Conservation (phyloP, 2,113 vertebrate species). For the Chauna torquata region DNA sequence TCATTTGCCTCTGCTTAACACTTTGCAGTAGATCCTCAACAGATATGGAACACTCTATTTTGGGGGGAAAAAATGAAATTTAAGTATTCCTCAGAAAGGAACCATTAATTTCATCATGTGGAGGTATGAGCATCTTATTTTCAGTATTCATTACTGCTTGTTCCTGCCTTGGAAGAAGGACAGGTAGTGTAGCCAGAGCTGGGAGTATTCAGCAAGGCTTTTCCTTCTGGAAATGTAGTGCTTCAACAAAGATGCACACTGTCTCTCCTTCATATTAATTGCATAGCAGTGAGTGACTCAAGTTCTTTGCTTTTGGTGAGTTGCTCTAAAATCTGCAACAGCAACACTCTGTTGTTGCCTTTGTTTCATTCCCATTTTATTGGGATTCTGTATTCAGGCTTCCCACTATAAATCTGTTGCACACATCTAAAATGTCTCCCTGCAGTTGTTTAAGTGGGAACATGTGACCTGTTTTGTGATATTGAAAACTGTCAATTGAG, state of each 20-base stretch:
- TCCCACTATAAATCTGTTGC: neutral
- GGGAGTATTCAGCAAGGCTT: neutral
- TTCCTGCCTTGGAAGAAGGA: neutral
- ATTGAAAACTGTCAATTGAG: neutral
- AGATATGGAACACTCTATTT: neutral
- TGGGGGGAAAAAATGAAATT: rapidly evolving
- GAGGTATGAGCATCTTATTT: neutral
- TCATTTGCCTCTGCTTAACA: neutral
- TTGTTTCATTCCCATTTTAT: neutral
- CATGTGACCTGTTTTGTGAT: neutral
- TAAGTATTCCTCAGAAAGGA: neutral
- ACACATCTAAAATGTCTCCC: conserved; percentile 10
- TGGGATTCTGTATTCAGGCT: neutral
- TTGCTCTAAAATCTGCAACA: neutral
- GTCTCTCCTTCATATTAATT: neutral
- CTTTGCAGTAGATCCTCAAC: neutral
- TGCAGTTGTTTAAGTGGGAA: conserved; percentile 5
- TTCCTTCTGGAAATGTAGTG: neutral
- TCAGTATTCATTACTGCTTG: neutral
- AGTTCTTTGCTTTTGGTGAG: neutral
- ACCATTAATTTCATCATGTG: neutral
- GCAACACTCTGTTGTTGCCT: neutral
- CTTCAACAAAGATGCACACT: neutral
- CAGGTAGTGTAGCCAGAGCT: neutral
- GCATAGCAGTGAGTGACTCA: neutral